These are phyloP conservation scores for Cheilosia urbana DNA, from an alignment of 2,888 invertebrate genomes.

Conservation along the genomic window DNA sequence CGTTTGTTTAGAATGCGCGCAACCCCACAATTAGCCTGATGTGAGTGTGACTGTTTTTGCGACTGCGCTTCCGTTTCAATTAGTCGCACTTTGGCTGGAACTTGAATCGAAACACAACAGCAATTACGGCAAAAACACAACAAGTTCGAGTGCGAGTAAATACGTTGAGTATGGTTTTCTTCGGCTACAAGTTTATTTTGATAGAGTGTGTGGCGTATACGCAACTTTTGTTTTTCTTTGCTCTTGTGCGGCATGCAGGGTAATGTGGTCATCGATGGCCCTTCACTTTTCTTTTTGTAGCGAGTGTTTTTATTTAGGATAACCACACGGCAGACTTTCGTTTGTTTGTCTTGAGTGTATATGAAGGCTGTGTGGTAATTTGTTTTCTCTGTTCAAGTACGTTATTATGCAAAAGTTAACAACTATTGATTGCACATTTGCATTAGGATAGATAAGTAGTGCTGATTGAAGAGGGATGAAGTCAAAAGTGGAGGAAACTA, in stretches of 20 bases:
- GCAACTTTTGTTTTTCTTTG: constrained; percentile 55
- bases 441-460: constrained; percentile 13
- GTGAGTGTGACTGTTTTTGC: constrained; percentile 61
- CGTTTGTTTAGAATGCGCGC: constrained; percentile 38
- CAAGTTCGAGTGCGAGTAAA: not conserved
- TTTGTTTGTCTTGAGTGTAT: constrained; percentile 16
- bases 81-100: constrained; percentile 54
- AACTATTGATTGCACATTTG: constrained; percentile 9
- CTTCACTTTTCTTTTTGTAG: constrained; percentile 40
- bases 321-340: constrained; percentile 9
- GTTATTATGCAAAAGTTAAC: constrained; percentile 8
- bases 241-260: constrained; percentile 19
- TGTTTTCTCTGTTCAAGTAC: not conserved
- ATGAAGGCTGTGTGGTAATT: constrained; percentile 20
- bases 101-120: constrained; percentile 25
- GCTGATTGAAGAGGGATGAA: constrained; percentile 4
- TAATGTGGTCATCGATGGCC: constrained; percentile 25
- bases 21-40: constrained; percentile 65
- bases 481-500: no score
- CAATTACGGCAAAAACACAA: constrained; percentile 18
- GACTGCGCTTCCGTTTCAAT: constrained; percentile 73
- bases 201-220: constrained; percentile 52
- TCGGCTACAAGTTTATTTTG: constrained; percentile 25
- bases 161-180: constrained; percentile 2
- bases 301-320: constrained; percentile 24